Base-by-base conservation (phyloP, 2,113 vertebrate species). In the Labrus mixtus region DNA sequence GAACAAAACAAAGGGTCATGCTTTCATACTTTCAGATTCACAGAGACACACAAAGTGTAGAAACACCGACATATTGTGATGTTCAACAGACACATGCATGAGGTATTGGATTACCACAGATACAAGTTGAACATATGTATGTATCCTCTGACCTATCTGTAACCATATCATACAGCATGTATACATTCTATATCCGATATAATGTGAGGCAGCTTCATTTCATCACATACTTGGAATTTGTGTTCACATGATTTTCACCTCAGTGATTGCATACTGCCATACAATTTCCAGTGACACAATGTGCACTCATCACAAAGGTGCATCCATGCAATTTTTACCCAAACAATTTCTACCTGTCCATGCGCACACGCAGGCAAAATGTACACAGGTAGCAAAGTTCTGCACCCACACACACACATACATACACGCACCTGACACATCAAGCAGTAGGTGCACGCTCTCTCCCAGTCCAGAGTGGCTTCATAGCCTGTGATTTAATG, bases 401-500 rank as follows among this genome's bases (percentile, higher is more conserved):
- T n/a, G 12, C 29, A 39, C 61, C 12, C 58, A 73, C 33, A 66
- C 61, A 51, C 60, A 50, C 58, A 73, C 33, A 66, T 57, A 51
- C 60, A 50, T 2, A 46, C 57, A 64, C 17, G 22, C 17, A 15
- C 68, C 74, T 67, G 66, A 68, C 76, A 73, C 83, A 76, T 76
- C 56, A 56, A 45, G 48, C 74, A 62, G 61, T 61, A 45, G 77
- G 66, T 63, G 33, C 70, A 41, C n/a, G 12, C 67, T 74, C 68
- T 73, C 67, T 88, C 73, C 46, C 71, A 60, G 70, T 81, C 66
- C 41, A 65, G 84, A 89, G 77, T 89, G 83, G 78, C 85, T 89
- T 86, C 87, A 87, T 84, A 88, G 86, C 80, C 89, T 84, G 76
- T 82, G 79, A 91, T 93, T 92, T 91, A 90, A 90, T 85, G 86